Base-by-base conservation (phyloP, 2,888 invertebrate species). In the Thymelicus acteon region DNA sequence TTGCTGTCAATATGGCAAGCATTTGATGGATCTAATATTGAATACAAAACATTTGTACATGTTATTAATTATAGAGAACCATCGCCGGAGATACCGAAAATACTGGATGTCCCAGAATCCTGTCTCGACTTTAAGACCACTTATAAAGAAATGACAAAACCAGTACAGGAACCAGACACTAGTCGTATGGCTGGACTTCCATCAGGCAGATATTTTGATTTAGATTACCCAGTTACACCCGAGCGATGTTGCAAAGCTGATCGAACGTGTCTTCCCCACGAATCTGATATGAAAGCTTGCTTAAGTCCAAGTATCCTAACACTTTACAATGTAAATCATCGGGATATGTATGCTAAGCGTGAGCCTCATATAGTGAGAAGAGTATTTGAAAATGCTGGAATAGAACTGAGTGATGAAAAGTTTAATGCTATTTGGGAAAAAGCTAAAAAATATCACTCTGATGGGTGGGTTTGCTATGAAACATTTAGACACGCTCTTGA, bases 401-500 rank as follows among this genome's bases (percentile, higher is more conserved):
- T 94, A 75, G 80, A 85, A 68, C 92, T 95, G 72, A 88, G 87
- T 6, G 93, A 93, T 40, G 88, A 94, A 72, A 82, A 80, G 37
- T 95, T 95, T 77, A 83, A 91, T 52, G 79, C 81, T 70, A 75
- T 95, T 73, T 95, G 95, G 95, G 82, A 92, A 72, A 86, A 91
- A 75, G 95, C 95, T 2, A 82, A 89, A 74, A 87, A 92, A 74
- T 79, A 82, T 68, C 95, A 95, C 80, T 88, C 92, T 48, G 85
- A 91, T 75, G 94, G 93, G 4, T 86, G 86, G 82, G 95, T 95
- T 40, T 95, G 95, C 76, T 92, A 89, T 57, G 94, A 95, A 81
- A 95, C 95, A 7, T 95, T 95, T 74, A 82, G 88, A 2, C 78
- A 74, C 67, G 85, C 88, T 2, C 76, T 90, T 44, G 75, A 70